Base-by-base conservation (phyloP, 2,888 invertebrate genomes). In the Epinotia nisella region DNA sequence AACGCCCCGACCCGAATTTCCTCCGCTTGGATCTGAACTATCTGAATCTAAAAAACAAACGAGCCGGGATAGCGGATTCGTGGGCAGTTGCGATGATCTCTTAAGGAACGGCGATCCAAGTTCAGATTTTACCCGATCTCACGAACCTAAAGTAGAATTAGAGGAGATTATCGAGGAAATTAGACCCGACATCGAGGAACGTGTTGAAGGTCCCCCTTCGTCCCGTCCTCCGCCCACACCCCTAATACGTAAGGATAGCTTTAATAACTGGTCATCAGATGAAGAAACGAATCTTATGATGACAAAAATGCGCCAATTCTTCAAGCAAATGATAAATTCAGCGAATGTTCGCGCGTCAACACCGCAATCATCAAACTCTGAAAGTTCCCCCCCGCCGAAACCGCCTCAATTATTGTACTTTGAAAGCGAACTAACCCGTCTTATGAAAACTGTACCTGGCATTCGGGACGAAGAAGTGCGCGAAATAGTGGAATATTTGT, bases 261-360 rank as follows among this genome's bases (percentile, higher is more conserved):
- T 98, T 90, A 98, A 98, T 86, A 98, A 98, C 84, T 98, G 98
- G 98, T 98, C 97, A 77, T 98, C 98, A 3, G 98, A 98, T 83
- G 98, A 98, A 85, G 98, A 98, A 91, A 98, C 98, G 2, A 98
- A 98, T 87, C 91, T 98, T 59, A 98, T 98, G 98, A 98, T 98
- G 98, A 97, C 97, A 51, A 98, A 98, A 92, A 97, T 98, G 97
- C 94, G 98, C 1, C 97, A 97, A 81, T 98, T 98, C 88, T 98
- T 98, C 88, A 98, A 98, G 89, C 97, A 97, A 66, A 96, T 98
- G 95, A 96, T 98, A n/a, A 97, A 96, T 49, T 94, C 95, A 21
- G 90, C 94, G 1, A 95, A 94, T 68, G 94, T 94, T 1, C 85
- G 92, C 62, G 90, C 93, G 29, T 94, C 94, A 1, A 95, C 95